These are phyloP conservation scores for Engystomops pustulosus DNA, from an alignment of 2,113 vertebrate genomes.

Conservation along the genomic window DNA sequence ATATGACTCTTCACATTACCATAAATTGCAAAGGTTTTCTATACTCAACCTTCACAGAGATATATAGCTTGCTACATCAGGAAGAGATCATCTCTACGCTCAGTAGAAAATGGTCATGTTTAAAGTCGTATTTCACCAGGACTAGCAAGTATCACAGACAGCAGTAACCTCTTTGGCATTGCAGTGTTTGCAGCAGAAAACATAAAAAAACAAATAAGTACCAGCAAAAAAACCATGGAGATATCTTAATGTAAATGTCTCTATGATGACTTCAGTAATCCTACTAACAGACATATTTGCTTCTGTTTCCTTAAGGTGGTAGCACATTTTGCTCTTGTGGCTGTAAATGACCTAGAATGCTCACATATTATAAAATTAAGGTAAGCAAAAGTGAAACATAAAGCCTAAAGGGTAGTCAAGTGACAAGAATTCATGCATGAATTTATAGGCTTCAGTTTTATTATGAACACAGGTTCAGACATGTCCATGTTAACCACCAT, in stretches of 20 bases:
- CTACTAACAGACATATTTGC: slow-evolving; percentile 37
- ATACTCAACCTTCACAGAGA: slow-evolving; percentile 64
- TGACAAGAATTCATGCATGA: slow-evolving; percentile 34
- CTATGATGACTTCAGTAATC: slow-evolving; percentile 32
- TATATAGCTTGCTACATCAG: slow-evolving; percentile 67
- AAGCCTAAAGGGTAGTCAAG: slow-evolving; percentile 23
- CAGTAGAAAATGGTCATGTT: slow-evolving; percentile 60
- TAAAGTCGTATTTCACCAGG: slow-evolving; percentile 34
- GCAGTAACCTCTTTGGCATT: slow-evolving; percentile 32
- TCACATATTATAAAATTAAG: slow-evolving; percentile 30
- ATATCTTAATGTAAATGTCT: slow-evolving; percentile 43
- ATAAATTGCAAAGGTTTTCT: slow-evolving; percentile 53
- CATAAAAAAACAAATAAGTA: slow-evolving; percentile 17
- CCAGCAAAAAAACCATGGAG: background rate
- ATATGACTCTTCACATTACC: slow-evolving; percentile 50
- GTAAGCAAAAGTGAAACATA: slow-evolving; percentile 49
- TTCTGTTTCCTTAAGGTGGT: slow-evolving; percentile 13
- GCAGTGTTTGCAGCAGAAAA: background rate
- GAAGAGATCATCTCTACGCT: slow-evolving; percentile 71
- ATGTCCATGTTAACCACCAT: background rate
- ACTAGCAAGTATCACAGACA: slow-evolving; percentile 9
- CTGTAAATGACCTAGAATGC: slow-evolving; percentile 39
- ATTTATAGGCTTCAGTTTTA: slow-evolving; percentile 16
- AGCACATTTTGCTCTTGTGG: slow-evolving; percentile 44
- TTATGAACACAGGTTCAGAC: background rate